Evolutionary conservation across 1,140 invertebrate species (phyloP), one percentile per base, ranked within the genome.

Genomic region (Zaprionus capensis): DNA sequence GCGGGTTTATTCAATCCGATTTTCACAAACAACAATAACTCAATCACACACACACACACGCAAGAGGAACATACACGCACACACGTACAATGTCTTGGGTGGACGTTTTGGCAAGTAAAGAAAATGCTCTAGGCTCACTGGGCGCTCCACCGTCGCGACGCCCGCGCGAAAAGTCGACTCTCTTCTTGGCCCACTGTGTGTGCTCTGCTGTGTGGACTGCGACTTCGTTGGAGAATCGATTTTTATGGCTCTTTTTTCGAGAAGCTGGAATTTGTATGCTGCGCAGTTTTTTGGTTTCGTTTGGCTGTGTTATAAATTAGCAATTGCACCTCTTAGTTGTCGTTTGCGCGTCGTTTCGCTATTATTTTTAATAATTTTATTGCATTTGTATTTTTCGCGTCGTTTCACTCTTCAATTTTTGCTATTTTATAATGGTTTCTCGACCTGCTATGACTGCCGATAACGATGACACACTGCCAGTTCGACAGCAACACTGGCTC

Each of bases 171-270:
- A 81, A 81, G 67, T 78, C 69, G 20, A 72, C 63, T 56, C 80
- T 66, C 62, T 71, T 55, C 59, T 62, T 70, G 66, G 58, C 34
- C 67, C 26, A 28, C 53, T 56, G 53, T 28, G 59, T 65, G 68
- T 70, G 58, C 76, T 34, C 31, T 34, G 31, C 31, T 34, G 31
- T 34, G 31, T 9, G 31, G 79, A 73, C 70, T 68, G 61, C 70
- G 74, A 88, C 85, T 88, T 85, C 85, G 80, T 90, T 90, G 85
- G 81, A 88, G 84, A 88, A 88, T 88, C 85, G 85, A 90, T 88
- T 88, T 88, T 88, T 88, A 88, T 88, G 76, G 82, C 85, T 90
- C 78, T 81, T 76, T 82, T 88, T 73, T 71, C 14, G 51, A 53
- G 64, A 72, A 81, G 81, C 77, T 77, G 65, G 56, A n/a, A 57